Conservation (phyloP, 2,888 invertebrate genomes). For the Malthinus flaveolus region DNA sequence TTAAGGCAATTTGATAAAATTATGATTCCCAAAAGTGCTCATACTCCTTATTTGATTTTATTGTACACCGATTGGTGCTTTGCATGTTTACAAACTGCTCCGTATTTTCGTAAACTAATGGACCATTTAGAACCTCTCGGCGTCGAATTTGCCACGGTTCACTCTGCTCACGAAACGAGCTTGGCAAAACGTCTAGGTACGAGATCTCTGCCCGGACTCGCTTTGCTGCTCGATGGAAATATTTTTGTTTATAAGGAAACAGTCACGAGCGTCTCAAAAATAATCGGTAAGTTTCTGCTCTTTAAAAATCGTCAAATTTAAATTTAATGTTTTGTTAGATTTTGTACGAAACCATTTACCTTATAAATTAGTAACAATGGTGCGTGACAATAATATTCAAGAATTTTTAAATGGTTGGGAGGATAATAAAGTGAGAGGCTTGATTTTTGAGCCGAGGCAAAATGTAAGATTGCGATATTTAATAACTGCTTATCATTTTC, state of each 20-base stretch:
- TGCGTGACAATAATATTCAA: slow-evolving; percentile 75
- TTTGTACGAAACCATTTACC: slow-evolving; percentile 89
- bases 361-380: slow-evolving; percentile 70
- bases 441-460: slow-evolving; percentile 81
- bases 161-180: slow-evolving; percentile 80
- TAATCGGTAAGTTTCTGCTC: slow-evolving; percentile 64
- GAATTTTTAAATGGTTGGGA: slow-evolving; percentile 85
- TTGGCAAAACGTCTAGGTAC: slow-evolving; percentile 80
- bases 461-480: slow-evolving; percentile 83
- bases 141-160: slow-evolving; percentile 78
- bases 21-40: slow-evolving; percentile 80
- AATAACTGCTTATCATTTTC: slow-evolving; percentile 83
- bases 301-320: neutral
- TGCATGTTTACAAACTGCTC: slow-evolving; percentile 86
- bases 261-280: slow-evolving; percentile 75
- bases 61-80: slow-evolving; percentile 97
- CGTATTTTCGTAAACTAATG: slow-evolving; percentile 81
- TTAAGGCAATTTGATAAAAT: slow-evolving; percentile 84
- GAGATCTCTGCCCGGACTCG: slow-evolving; percentile 79
- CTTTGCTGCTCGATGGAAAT: slow-evolving; percentile 81
- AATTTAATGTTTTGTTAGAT: slow-evolving; percentile 57
- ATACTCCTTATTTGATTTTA: slow-evolving; percentile 82
- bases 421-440: slow-evolving; percentile 88
- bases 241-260: slow-evolving; percentile 82
- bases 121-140: slow-evolving; percentile 87